These are phyloP conservation scores for Pachypeltis micranthus DNA, from an alignment of 1,140 invertebrate genomes.

Conservation along the genomic window DNA sequence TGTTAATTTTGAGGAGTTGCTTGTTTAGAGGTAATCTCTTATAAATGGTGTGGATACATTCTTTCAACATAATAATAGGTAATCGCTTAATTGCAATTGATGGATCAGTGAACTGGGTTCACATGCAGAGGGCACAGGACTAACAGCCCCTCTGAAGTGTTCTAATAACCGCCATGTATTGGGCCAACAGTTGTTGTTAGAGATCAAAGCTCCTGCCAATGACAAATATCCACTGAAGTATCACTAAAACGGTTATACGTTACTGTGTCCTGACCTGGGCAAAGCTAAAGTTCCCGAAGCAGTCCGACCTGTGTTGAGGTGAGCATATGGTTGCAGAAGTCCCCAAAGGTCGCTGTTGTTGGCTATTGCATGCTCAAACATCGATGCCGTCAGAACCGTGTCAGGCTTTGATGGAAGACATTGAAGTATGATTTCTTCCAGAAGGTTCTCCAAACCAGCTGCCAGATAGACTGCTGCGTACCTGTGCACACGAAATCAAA, in stretches of 20 bases:
- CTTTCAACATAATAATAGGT: too few relatives aligned
- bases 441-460: constrained; percentile 74
- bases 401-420: constrained; percentile 54
- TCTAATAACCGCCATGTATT: too few relatives aligned
- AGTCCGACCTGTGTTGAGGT: constrained; percentile 73
- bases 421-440: constrained; percentile 72
- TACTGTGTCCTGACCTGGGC: constrained; percentile 1
- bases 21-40: too few relatives aligned
- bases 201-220: constrained; percentile 45
- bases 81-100: too few relatives aligned
- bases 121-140: too few relatives aligned
- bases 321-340: constrained; percentile 74
- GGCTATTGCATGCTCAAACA: constrained; percentile 71
- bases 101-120: too few relatives aligned
- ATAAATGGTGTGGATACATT: too few relatives aligned
- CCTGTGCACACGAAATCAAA: too few relatives aligned
- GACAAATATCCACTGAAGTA: not conserved
- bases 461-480: constrained; percentile 79
- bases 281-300: constrained; percentile 48
- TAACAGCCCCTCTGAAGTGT: too few relatives aligned
- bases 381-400: constrained; percentile 56
- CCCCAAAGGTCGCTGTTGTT: constrained; percentile 81
- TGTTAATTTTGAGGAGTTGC: too few relatives aligned
- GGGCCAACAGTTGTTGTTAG: too few relatives aligned
- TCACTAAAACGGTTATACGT: too few relatives aligned